These are phyloP conservation scores for Aethina tumida DNA, from an alignment of 1,140 invertebrate species.

Conservation along the genomic window DNA sequence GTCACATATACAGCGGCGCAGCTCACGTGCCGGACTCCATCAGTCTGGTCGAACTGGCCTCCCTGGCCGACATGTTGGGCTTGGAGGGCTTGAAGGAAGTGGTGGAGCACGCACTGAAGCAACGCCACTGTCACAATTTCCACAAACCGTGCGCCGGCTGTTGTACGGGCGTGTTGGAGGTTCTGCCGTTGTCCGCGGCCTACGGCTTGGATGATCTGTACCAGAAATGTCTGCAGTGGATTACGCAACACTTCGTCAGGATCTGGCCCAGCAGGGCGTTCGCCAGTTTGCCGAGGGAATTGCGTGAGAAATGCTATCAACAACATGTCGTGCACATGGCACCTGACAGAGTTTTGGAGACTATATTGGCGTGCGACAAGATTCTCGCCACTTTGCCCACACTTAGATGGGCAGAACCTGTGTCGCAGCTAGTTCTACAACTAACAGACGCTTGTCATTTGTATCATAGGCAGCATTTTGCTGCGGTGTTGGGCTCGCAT, in stretches of 20 bases:
- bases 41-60: constrained; percentile 75
- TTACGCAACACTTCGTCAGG: constrained; percentile 70
- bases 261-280: constrained; percentile 83
- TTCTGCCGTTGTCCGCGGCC: constrained; percentile 66
- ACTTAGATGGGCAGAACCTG: constrained; percentile 61
- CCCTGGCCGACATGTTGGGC: constrained; percentile 77
- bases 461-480: constrained; percentile 52
- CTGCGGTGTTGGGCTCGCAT: constrained; percentile 50
- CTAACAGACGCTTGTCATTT: constrained; percentile 53
- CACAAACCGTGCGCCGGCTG: constrained; percentile 55
- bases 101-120: constrained; percentile 74
- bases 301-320: constrained; percentile 72
- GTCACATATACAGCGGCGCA: constrained; percentile 86
- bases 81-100: constrained; percentile 84
- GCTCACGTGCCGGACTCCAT: constrained; percentile 74
- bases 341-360: constrained; percentile 39
- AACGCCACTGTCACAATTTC: constrained; percentile 85
- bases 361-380: constrained; percentile 58
- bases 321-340: constrained; percentile 67
- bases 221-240: constrained; percentile 73
- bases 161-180: constrained; percentile 57
- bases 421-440: constrained; percentile 54
- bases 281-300: constrained; percentile 65
- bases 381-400: constrained; percentile 54
- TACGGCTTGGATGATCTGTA: constrained; percentile 83